Conservation (phyloP, 2,888 invertebrate genomes). For the Zelleria hepariella region DNA sequence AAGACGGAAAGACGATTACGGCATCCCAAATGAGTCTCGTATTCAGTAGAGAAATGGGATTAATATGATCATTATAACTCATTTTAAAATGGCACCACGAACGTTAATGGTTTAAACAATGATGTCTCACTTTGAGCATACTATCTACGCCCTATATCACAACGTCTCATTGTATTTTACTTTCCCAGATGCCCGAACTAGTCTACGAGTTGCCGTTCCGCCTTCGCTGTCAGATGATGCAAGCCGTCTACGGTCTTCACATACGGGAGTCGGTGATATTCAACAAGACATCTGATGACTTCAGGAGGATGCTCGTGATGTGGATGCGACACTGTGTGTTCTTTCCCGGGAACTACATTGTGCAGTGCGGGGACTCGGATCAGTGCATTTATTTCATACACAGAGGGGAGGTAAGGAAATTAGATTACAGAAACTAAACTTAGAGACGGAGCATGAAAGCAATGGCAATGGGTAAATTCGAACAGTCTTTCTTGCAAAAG, state of each 20-base stretch:
- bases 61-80: too few relatives aligned
- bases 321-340: slow-evolving; percentile 66
- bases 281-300: slow-evolving; percentile 56
- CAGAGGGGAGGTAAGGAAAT: slow-evolving; percentile 53
- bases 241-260: slow-evolving; percentile 61
- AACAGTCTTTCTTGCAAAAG: too few relatives aligned
- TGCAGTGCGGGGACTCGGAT: slow-evolving; percentile 68
- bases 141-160: background rate
- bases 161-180: background rate
- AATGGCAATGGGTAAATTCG: too few relatives aligned
- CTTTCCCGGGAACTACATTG: slow-evolving; percentile 70
- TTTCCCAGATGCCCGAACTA: slow-evolving; percentile 49
- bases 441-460: too few relatives aligned
- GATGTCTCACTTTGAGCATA: background rate
- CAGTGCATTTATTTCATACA: slow-evolving; percentile 72
- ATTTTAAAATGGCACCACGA: too few relatives aligned
- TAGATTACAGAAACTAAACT: too few relatives aligned
- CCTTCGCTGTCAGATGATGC: slow-evolving; percentile 61
- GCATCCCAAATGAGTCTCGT: too few relatives aligned
- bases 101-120: too few relatives aligned
- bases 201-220: slow-evolving; percentile 52
- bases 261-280: slow-evolving; percentile 65
- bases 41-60: too few relatives aligned
- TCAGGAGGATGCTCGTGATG: slow-evolving; percentile 60
- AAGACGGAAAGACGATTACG: too few relatives aligned